Evolutionary conservation across 2,113 vertebrate genomes (phyloP), one percentile per base, ranked within the genome.

Genomic region (Anser cygnoides): DNA sequence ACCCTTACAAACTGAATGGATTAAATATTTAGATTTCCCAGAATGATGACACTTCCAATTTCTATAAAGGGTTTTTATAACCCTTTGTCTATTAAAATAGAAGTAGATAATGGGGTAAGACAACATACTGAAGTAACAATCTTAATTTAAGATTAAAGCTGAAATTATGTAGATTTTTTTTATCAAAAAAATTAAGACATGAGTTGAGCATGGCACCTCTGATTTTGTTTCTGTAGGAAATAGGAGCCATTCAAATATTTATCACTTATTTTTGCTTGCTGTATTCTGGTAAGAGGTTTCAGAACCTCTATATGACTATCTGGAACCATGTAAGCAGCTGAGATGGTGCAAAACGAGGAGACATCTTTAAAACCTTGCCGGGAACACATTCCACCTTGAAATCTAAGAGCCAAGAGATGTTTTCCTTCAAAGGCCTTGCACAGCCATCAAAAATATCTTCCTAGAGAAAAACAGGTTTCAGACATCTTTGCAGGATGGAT

Each of bases 161-260:
- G 39, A 87, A 86, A 84, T 76, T 31, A 41, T 46, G 7, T 19
- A 4, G 15, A 1, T 0, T 0, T 39, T 50, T 66, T 75, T 12
- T 78, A 90, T 7, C 4, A 59, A 89, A 61, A 90, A 62, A 71
- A 3, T 0, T 1, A 62, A 67, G 2, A 0, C 20, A 49, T 1
- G 0, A 21, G 2, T 46, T 67, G 57, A 78, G 3, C 41, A 25
- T 2, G 0, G 6, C 15, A 73, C 6, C 13, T 1, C 9, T 46
- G 26, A n/a, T 43, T 75, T 79, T 20, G 8, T 67, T 16, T 62
- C 43, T 3, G 1, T 9, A 35, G 35, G 35, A 85, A 79, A 62
- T 0, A 82, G 12, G 79, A 37, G 28, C 19, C 44, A 8, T 90
- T 74, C 18, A 54, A 70, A 57, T 16, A 9, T 49, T 84, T 49